Percentiles rank a stretch among this genome's conserved stretches.
Conservation (phyloP, 2,888 invertebrate species). For the Cacoxenus indagator region DNA sequence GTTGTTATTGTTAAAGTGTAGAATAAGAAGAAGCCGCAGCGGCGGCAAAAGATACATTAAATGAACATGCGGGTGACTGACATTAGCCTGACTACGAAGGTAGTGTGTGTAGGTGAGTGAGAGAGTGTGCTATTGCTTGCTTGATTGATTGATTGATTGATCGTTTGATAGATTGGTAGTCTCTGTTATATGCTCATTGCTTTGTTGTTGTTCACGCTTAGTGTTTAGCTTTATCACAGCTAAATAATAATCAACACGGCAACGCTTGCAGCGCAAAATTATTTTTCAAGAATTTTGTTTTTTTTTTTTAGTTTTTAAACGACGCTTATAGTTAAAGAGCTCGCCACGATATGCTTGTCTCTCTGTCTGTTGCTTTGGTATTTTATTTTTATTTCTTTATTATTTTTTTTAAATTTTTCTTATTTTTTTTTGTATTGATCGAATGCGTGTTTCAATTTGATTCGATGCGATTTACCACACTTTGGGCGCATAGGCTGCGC, state of each 20-base stretch:
- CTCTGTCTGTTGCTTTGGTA: not conserved
- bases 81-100: not conserved
- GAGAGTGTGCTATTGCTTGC: not conserved
- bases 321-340: not conserved
- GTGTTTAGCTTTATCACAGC: constrained; percentile 48
- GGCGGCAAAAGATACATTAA: constrained; percentile 59
- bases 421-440: constrained; percentile 26
- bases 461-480: not conserved
- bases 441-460: constrained; percentile 17
- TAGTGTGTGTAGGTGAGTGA: no score
- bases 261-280: constrained; percentile 54
- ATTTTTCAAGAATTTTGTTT: no score
- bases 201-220: constrained; percentile 27
- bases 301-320: no score
- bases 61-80: constrained; percentile 51
- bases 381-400: no score
- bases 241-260: no score
- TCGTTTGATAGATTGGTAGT: constrained; percentile 67
- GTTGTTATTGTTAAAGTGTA: no score
- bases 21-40: not conserved
- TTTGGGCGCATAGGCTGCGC: not conserved
- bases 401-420: constrained; percentile 13
- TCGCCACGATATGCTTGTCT: not conserved
- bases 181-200: constrained; percentile 19
- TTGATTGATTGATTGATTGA: constrained; percentile 54